Conservation (phyloP, 2,797 vertebrate genomes). For the Dromococcyx pavoninus region DNA sequence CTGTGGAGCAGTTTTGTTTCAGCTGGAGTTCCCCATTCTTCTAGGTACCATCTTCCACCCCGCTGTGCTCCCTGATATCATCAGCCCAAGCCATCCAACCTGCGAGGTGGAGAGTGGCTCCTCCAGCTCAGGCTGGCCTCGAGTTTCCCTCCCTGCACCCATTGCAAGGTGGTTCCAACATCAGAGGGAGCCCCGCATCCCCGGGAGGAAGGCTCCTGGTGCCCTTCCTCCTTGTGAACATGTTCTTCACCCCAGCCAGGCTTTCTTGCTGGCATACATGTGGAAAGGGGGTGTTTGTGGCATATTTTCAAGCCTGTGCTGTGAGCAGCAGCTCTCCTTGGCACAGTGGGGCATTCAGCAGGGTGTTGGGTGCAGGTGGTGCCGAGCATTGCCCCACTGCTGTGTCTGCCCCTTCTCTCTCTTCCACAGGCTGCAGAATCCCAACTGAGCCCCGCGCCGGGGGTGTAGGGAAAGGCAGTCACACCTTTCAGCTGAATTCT, state of each 20-base stretch:
- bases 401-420: background rate
- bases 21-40: background rate
- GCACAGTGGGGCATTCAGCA: no score
- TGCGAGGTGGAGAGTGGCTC: background rate
- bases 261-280: background rate
- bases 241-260: background rate
- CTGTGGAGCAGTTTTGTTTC: background rate
- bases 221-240: background rate
- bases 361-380: no score
- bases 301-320: background rate
- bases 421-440: background rate
- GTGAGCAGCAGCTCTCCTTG: background rate
- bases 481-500: background rate
- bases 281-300: background rate
- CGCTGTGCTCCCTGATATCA: background rate
- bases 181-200: background rate
- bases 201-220: background rate
- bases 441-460: fast-evolving
- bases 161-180: fast-evolving
- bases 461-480: fast-evolving
- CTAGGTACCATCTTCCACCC: background rate
- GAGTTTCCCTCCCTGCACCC: background rate
- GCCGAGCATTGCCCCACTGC: background rate
- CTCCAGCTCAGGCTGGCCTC: fast-evolving
- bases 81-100: background rate